phyloP scores from a whole-genome alignment of 1,140 invertebrate species.

The Drosophila varians region DNA sequence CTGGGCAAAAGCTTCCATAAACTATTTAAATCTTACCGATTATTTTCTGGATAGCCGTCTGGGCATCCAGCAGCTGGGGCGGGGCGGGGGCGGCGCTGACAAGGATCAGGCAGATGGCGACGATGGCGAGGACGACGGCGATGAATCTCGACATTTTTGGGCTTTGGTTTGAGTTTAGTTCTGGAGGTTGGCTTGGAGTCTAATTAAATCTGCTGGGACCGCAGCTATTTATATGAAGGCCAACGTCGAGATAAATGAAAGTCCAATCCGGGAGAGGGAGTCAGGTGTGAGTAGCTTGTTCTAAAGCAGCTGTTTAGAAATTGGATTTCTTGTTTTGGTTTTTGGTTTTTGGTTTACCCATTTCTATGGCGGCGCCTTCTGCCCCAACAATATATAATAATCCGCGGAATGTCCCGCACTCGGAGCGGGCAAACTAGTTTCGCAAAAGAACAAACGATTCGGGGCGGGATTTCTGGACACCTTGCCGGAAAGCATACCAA shows the following conservation, averaged over 20 bases:
- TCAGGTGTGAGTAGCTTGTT: slow-evolving; percentile 14
- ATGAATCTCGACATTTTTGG: slow-evolving; percentile 59
- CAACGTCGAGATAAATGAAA: slow-evolving; percentile 42
- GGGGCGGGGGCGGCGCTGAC: slow-evolving; percentile 55
- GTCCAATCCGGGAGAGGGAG: slow-evolving; percentile 5
- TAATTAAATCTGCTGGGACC: slow-evolving; percentile 50
- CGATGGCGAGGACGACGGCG: slow-evolving; percentile 37
- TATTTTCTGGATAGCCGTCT: slow-evolving; percentile 67
- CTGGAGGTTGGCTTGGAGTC: slow-evolving; percentile 43
- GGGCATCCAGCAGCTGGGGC: slow-evolving; percentile 53
- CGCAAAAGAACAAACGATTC: slow-evolving; percentile 69
- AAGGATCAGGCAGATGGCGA: slow-evolving; percentile 42
- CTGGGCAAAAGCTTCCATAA: neutral
- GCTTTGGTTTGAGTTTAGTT: slow-evolving; percentile 28
- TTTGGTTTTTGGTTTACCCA: slow-evolving; percentile 14
- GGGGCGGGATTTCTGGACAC: slow-evolving; percentile 45
- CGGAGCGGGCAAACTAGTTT: slow-evolving; percentile 59
- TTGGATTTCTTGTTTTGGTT: slow-evolving; percentile 56
- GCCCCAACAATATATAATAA: slow-evolving; percentile 49
- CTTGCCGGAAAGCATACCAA: slow-evolving; percentile 38
- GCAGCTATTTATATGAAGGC: slow-evolving; percentile 65
- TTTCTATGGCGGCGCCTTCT: slow-evolving; percentile 28
- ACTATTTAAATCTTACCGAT: slow-evolving; percentile 52
- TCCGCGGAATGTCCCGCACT: slow-evolving; percentile 49
- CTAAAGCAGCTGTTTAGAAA: slow-evolving; percentile 48